Evolutionary conservation across 2,797 vertebrate genomes (phyloP), one percentile per base, ranked within the genome.

Genomic region (Epinephelus malabaricus): DNA sequence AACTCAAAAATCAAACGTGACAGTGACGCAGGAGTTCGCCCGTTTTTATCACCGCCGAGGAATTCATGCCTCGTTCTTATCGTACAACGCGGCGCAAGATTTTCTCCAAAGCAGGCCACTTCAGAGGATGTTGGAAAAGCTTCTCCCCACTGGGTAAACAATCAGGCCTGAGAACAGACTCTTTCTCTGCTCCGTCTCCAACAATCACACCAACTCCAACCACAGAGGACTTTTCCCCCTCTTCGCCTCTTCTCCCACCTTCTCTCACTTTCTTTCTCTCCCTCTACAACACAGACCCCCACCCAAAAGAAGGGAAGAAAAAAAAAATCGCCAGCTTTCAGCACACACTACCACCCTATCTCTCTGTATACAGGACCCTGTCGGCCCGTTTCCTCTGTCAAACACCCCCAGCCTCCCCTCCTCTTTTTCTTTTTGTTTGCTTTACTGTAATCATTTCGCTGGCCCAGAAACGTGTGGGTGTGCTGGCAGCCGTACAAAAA

Each of bases 401-500:
- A 91, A 90, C 91, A 91, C 88, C 92, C 86, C 86, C 84, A 51
- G 82, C 86, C 88, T 72, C 88, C 83, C 85, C 79, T 73, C 78
- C 72, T 95, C 94, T 88, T 85, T 88, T 95, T 92, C 96, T 93
- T 96, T 97, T 96, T 97, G 97, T 97, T 97, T 98, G 97, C 97
- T 97, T 97, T 97, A 97, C 96, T 97, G 97, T 97, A 98, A 98
- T 98, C 97, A 97, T 96, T 97, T 97, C 96, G 95, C 97, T 97
- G 96, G 96, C 96, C 97, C 96, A 97, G 96, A 97, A 97, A 97
- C 95, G 97, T 98, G 97, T 98, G 97, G 97, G 97, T 97, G 97
- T 98, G 97, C 97, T 98, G 97, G 97, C 97, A 97, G 96, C 93
- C 92, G 95, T 94, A 97, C 97, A 98, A 86, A 86, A 92, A 88